phyloP scores from a whole-genome alignment of 2,888 invertebrate genomes.

The Pyrgus malvae region DNA sequence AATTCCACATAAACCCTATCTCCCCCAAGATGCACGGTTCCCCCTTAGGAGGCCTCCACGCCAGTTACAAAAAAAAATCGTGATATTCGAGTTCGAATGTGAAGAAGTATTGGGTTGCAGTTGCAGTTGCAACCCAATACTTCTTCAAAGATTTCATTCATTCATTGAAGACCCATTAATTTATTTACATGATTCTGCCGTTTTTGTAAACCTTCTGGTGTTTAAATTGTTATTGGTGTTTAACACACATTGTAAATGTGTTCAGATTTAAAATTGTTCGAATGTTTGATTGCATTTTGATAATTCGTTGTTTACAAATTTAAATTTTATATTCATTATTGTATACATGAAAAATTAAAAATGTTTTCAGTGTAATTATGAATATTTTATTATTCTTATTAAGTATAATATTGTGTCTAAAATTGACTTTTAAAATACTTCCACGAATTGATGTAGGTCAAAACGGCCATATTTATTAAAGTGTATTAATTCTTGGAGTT shows the following conservation, averaged over 20 bases:
- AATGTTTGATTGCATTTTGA: conserved; percentile 14
- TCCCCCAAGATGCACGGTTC: too few relatives aligned
- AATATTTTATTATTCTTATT: neutral
- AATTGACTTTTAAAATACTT: conserved; percentile 2
- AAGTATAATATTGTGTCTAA: neutral
- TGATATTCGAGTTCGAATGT: too few relatives aligned
- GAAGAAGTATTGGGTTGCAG: too few relatives aligned
- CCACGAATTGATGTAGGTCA: neutral
- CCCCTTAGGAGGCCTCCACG: too few relatives aligned
- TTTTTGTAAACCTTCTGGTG: too few relatives aligned
- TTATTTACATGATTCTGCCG: too few relatives aligned
- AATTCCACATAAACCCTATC: too few relatives aligned
- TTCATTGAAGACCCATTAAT: too few relatives aligned
- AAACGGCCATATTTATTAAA: neutral
- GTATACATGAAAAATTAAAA: neutral
- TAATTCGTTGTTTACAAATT: conserved; percentile 10
- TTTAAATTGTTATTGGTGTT: conserved; percentile 10
- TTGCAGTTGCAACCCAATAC: too few relatives aligned
- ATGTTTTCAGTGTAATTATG: neutral
- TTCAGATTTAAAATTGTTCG: conserved; percentile 12
- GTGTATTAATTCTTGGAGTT: conserved; percentile 35
- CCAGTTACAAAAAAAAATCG: too few relatives aligned
- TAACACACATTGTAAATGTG: conserved; percentile 16
- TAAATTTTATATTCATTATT: too few relatives aligned
- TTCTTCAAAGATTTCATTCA: too few relatives aligned